Percentiles rank a stretch among this genome's conserved stretches.
Evolutionary conservation across 2,113 vertebrate genomes (phyloP).

Genomic region (Motacilla alba): DNA sequence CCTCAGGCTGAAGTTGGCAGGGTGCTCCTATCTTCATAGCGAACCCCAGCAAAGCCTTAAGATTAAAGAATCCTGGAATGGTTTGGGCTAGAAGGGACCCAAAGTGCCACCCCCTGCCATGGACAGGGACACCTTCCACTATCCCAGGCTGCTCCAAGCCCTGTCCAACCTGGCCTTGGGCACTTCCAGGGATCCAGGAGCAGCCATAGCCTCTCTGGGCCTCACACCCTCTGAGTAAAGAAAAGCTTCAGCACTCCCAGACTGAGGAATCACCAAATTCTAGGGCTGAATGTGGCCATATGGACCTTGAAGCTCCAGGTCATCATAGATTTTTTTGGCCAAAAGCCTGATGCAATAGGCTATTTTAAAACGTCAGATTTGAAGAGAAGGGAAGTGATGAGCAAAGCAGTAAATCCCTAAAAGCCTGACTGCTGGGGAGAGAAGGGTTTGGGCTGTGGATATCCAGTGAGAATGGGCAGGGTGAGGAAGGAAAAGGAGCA

Average conservation of each 20-base stretch:
- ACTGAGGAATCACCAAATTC: neutral
- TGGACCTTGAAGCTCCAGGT: neutral
- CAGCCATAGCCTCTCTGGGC: neutral
- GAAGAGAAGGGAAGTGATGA: neutral
- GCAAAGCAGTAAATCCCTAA: neutral
- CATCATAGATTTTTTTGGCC: neutral
- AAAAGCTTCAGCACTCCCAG: neutral
- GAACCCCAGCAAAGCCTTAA: neutral
- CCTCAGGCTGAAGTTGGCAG: neutral
- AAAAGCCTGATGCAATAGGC: neutral
- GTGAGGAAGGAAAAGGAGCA: neutral
- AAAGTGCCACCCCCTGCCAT: neutral
- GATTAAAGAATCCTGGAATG: neutral
- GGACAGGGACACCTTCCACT: neutral
- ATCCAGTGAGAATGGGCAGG: neutral
- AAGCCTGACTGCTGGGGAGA: neutral
- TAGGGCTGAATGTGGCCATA: neutral
- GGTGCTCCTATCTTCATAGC: neutral
- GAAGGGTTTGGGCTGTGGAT: neutral
- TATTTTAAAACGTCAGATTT: neutral
- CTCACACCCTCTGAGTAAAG: fast-evolving
- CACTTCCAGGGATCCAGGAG: neutral
- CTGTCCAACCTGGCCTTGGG: fast-evolving
- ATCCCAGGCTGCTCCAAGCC: fast-evolving
- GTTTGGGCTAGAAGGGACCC: neutral